phyloP scores from a whole-genome alignment of 2,113 vertebrate genomes.

The Xenopus laevis region DNA sequence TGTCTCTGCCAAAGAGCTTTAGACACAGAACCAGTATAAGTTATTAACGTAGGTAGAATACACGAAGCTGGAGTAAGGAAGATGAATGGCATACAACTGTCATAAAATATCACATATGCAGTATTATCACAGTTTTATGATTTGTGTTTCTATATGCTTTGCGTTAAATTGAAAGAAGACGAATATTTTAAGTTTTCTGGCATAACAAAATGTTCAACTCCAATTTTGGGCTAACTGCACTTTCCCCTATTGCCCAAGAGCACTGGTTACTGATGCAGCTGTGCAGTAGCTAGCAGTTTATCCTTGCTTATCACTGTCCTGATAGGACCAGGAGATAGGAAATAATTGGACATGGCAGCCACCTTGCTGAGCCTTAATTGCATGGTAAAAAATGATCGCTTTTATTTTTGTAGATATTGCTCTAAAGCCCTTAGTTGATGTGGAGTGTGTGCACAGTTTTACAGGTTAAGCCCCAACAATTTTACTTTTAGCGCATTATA shows the following conservation, averaged over 20 bases:
- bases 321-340: not conserved
- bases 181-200: too few species aligned
- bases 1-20: too few species aligned
- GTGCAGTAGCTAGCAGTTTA: not conserved
- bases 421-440: slow-evolving; percentile 46
- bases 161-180: too few species aligned
- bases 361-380: slow-evolving; percentile 58
- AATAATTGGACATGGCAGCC: slow-evolving; percentile 53
- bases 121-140: too few species aligned
- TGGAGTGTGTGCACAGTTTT: slow-evolving; percentile 14
- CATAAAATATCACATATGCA: too few species aligned
- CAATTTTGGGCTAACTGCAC: too few species aligned
- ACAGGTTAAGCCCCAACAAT: not conserved
- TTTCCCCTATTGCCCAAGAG: not conserved
- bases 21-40: too few species aligned
- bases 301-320: not conserved
- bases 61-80: too few species aligned
- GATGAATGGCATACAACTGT: too few species aligned
- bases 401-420: slow-evolving; percentile 4
- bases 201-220: too few species aligned
- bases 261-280: not conserved
- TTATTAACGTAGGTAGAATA: too few species aligned
- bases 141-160: too few species aligned
- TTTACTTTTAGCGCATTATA: slow-evolving; percentile 5
- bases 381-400: slow-evolving; percentile 19